These are phyloP conservation scores for Typhlichthys subterraneus DNA, from an alignment of 2,797 vertebrate genomes.

Conservation along the genomic window DNA sequence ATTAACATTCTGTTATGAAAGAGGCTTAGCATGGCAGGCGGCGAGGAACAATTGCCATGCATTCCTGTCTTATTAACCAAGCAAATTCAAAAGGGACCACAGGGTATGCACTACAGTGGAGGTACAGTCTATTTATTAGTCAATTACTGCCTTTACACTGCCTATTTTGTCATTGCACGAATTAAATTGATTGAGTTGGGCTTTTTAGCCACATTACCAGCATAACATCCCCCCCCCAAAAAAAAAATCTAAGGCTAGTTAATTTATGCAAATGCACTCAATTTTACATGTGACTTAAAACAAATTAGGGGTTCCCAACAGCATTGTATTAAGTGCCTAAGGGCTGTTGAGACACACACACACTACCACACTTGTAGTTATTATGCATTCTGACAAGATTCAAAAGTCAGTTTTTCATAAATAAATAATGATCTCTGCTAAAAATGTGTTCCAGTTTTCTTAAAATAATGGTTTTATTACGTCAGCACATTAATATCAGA, in stretches of 20 bases:
- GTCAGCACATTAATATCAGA: constrained; percentile 7
- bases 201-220: constrained; percentile 53
- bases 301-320: constrained; percentile 39
- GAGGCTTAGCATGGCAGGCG: constrained; percentile 41
- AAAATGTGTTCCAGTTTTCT: constrained; percentile 4
- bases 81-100: constrained; percentile 58
- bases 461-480: constrained; percentile 7
- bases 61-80: constrained; percentile 59
- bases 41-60: constrained; percentile 41
- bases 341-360: constrained; percentile 17
- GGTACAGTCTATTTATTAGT: constrained; percentile 67
- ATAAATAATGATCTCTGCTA: too few species aligned
- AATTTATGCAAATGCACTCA: constrained; percentile 46
- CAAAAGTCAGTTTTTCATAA: constrained; percentile 8
- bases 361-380: background rate
- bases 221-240: constrained; percentile 24
- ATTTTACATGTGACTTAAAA: constrained; percentile 57
- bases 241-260: constrained; percentile 39
- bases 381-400: background rate
- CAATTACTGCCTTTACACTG: constrained; percentile 49
- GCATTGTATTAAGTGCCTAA: constrained; percentile 39
- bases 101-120: constrained; percentile 41
- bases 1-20: constrained; percentile 52
- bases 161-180: constrained; percentile 55
- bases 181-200: constrained; percentile 54